Percentiles rank a stretch among this genome's conserved stretches.
These are phyloP conservation scores for Astropecten irregularis DNA, from an alignment of 53 echinoderm and acorn worm genomes.

Conservation along the genomic window DNA sequence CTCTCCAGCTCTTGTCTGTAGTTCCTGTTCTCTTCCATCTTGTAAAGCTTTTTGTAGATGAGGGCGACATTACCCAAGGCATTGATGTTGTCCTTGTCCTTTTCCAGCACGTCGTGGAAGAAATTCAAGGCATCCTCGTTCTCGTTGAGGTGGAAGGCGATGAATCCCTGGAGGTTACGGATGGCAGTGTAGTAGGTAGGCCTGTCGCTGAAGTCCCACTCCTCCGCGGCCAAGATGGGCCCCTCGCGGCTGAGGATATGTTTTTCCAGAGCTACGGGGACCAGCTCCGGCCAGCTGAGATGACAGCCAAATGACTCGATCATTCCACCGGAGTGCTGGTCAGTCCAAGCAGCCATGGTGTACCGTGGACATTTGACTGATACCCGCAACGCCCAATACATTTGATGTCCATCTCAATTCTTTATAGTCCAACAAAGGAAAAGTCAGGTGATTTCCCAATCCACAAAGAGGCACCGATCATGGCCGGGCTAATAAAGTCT, in stretches of 20 bases:
- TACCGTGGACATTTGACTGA: neutral
- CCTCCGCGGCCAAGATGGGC: slow-evolving; percentile 44
- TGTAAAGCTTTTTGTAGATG: slow-evolving; percentile 1
- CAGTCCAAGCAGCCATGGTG: too few relatives aligned
- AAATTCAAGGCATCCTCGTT: slow-evolving; percentile 48
- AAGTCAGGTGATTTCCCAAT: too few relatives aligned
- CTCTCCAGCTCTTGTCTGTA: slow-evolving; percentile 23
- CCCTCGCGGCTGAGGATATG: slow-evolving; percentile 27
- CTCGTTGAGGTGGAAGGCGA: slow-evolving; percentile 66
- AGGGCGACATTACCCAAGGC: slow-evolving; percentile 65
- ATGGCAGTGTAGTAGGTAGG: slow-evolving; percentile 73
- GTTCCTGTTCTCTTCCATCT: neutral
- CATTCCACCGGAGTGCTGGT: neutral
- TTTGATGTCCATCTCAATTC: too few relatives aligned
- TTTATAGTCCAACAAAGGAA: too few relatives aligned
- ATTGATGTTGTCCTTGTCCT: slow-evolving; percentile 75
- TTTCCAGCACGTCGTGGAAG: slow-evolving; percentile 64
- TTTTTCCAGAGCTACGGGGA: slow-evolving; percentile 31
- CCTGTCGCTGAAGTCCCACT: slow-evolving; percentile 59
- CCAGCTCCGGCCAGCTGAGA: slow-evolving; percentile 79
- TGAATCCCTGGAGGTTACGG: slow-evolving; percentile 80
- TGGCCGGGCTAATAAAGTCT: too few relatives aligned
- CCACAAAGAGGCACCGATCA: too few relatives aligned
- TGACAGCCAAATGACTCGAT: slow-evolving; percentile 75
- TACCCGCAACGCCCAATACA: too few relatives aligned